These are phyloP conservation scores for Oenanthe melanoleuca DNA, from an alignment of 2,113 vertebrate species.

Conservation along the genomic window DNA sequence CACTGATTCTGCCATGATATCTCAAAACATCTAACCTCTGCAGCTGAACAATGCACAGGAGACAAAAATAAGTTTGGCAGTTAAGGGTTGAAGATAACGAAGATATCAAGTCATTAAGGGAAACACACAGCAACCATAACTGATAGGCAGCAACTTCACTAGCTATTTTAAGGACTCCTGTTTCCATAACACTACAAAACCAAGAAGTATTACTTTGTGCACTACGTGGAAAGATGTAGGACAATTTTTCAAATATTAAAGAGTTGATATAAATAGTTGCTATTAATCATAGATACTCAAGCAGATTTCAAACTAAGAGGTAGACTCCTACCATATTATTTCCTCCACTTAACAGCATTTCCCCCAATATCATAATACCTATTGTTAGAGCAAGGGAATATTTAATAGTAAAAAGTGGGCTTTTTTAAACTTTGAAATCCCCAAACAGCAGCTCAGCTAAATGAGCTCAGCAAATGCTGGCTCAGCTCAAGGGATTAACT, in stretches of 20 bases:
- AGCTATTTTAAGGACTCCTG: neutral
- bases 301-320: neutral
- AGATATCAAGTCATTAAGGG: neutral
- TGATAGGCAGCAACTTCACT: neutral
- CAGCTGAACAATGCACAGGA: neutral
- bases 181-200: neutral
- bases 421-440: neutral
- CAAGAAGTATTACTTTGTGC: neutral
- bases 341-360: neutral
- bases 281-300: neutral
- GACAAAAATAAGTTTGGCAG: neutral
- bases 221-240: neutral
- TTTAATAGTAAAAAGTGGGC: neutral
- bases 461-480: neutral
- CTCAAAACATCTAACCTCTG: neutral
- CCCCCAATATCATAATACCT: conserved; percentile 24
- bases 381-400: conserved; percentile 17
- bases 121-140: neutral
- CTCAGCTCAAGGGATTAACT: conserved; percentile 69
- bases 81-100: neutral
- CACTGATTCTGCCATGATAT: neutral
- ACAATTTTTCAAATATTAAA: neutral
- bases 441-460: neutral
- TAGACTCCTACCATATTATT: neutral
- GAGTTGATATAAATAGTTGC: neutral